Percentiles rank a stretch among this genome's conserved stretches.
These are phyloP conservation scores for Calonectris borealis DNA, from an alignment of 2,113 vertebrate species.

Conservation along the genomic window DNA sequence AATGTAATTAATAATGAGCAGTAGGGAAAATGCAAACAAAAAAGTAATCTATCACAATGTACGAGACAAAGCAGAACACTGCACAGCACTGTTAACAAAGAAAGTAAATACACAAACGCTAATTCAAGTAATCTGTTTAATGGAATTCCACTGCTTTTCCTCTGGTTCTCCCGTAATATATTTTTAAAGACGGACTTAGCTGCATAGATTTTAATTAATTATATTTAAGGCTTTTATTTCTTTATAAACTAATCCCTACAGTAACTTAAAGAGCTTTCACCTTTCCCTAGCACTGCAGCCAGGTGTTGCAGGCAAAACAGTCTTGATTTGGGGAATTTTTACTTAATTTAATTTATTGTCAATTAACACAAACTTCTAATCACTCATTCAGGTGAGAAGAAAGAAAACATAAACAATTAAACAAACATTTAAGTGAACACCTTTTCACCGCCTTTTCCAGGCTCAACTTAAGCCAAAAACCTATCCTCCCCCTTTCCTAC, in stretches of 20 bases:
- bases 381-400: not conserved
- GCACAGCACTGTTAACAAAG: not conserved
- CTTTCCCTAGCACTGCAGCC: not conserved
- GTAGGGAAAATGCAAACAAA: not conserved
- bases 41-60: not conserved
- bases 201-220: not conserved
- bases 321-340: not conserved
- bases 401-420: not conserved
- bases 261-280: not conserved
- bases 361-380: not conserved
- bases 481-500: not conserved
- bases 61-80: not conserved
- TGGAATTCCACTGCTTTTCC: not conserved
- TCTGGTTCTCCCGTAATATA: slow-evolving; percentile 62
- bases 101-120: not conserved
- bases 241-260: not conserved
- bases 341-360: not conserved
- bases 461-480: not conserved
- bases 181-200: not conserved
- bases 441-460: not conserved
- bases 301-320: not conserved
- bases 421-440: not conserved
- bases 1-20: not conserved
- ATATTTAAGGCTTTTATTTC: not conserved
- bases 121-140: not conserved